phyloP scores from a whole-genome alignment of 2,113 vertebrate genomes.

The Columbina picui region DNA sequence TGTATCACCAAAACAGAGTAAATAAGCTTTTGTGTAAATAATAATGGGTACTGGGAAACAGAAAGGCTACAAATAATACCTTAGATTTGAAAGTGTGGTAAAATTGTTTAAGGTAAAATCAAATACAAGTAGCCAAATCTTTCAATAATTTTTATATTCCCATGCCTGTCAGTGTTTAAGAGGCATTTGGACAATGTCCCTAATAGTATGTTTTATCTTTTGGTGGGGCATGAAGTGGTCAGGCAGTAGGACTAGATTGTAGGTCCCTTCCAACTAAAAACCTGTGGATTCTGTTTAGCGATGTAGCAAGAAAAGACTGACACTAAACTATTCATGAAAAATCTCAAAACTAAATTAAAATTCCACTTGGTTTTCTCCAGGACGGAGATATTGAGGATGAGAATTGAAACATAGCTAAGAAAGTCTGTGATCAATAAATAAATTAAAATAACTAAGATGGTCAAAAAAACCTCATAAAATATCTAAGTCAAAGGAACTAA shows the following conservation, averaged over 20 bases:
- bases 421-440: not conserved
- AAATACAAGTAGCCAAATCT: not conserved
- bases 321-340: not conserved
- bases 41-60: not conserved
- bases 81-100: not conserved
- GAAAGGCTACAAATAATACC: not conserved
- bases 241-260: not conserved
- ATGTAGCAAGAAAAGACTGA: not conserved
- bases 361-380: not conserved
- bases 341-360: not conserved
- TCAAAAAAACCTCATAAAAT: rapidly evolving
- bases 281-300: not conserved
- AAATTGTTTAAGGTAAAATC: not conserved
- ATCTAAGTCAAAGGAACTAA: not conserved
- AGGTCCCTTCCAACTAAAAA: not conserved
- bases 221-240: not conserved
- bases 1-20: not conserved
- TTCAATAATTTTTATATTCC: not conserved
- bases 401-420: not conserved
- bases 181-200: not conserved
- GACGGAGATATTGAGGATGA: not conserved
- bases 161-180: not conserved
- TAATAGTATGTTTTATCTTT: not conserved
- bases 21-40: not conserved
- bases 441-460: not conserved